Percentiles rank a stretch among this genome's conserved stretches.
Conservation (phyloP, 2,113 vertebrate genomes). For the Strix aluco region DNA sequence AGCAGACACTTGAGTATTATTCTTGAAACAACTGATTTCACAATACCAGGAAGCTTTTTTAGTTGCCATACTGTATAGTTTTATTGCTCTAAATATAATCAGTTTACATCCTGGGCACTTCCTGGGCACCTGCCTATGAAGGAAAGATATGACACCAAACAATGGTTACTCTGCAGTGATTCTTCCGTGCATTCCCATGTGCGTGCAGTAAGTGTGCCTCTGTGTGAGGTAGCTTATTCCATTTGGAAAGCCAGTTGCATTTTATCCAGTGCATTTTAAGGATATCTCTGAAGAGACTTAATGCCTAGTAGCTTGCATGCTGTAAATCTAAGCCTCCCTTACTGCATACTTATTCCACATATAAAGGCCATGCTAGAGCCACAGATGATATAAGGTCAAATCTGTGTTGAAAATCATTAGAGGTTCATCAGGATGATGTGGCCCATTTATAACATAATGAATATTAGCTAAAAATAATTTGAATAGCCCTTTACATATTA, state of each 20-base stretch:
- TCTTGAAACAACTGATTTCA: neutral
- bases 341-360: neutral
- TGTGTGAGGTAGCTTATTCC: neutral
- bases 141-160: neutral
- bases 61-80: neutral
- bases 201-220: neutral
- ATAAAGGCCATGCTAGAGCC: neutral
- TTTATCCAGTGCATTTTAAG: neutral
- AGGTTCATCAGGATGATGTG: neutral
- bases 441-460: neutral
- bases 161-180: neutral
- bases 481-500: neutral
- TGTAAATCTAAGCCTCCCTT: neutral
- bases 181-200: rapidly evolving
- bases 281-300: neutral
- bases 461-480: neutral
- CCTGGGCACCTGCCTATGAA: neutral
- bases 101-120: neutral
- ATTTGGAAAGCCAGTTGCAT: neutral
- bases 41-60: neutral
- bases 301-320: neutral
- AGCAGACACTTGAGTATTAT: neutral
- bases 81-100: neutral
- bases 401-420: neutral
- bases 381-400: constrained; percentile 2